Percentiles rank a stretch among this genome's conserved stretches.
phyloP scores from a whole-genome alignment of 2,888 invertebrate genomes.

The Pterobdella sp. region DNA sequence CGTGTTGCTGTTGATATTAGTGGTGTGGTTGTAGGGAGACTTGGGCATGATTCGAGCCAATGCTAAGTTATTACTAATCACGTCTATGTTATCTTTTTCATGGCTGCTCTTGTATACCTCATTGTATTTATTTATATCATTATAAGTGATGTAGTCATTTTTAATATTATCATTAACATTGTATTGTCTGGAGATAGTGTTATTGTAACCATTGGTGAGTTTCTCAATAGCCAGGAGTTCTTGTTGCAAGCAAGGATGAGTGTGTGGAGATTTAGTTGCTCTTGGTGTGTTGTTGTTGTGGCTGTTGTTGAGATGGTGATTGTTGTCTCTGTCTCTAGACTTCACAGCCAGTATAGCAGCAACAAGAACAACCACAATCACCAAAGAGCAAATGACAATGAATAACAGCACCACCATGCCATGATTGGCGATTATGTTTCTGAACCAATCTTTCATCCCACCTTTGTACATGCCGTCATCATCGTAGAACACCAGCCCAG shows the following conservation, averaged over 20 bases:
- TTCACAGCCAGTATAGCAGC: conserved; percentile 22
- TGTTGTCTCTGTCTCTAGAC: conserved; percentile 2
- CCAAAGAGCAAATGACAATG: conserved; percentile 4
- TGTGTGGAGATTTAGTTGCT: neutral
- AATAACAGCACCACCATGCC: conserved; percentile 5
- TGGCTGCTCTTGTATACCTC: neutral
- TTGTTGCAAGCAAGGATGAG: conserved; percentile 4
- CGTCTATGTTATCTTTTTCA: too few relatives aligned
- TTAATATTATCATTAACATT: neutral
- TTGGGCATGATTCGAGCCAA: neutral
- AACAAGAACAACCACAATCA: conserved; percentile 13
- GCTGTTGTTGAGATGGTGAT: neutral
- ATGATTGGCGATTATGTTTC: conserved; percentile 11
- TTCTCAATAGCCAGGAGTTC: neutral
- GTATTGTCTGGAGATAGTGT: neutral
- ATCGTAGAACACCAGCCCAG: neutral
- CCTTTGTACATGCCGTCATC: neutral
- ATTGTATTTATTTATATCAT: conserved; percentile 7
- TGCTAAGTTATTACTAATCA: too few relatives aligned
- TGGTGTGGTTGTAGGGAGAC: conserved; percentile 8
- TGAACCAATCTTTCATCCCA: neutral
- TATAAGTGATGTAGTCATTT: neutral
- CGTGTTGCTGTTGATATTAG: conserved; percentile 10
- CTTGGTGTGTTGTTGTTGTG: conserved; percentile 1
- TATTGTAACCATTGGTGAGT: neutral